Evolutionary conservation across 1,140 invertebrate species (phyloP), one percentile per base, ranked within the genome.

Genomic region (Polyergus mexicanus): DNA sequence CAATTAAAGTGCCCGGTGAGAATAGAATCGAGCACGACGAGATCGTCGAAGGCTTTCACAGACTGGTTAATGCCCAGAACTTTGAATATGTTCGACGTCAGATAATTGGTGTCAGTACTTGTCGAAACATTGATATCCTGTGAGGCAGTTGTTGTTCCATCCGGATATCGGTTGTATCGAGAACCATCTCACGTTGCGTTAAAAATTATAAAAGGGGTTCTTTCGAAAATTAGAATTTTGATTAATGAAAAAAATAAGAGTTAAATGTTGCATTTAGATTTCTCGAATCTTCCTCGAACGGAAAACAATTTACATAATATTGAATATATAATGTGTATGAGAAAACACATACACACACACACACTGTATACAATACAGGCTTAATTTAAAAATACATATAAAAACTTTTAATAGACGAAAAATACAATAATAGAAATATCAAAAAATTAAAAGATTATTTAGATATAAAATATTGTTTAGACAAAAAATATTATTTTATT

Each of bases 81-180:
- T 75, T 75, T 54, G 72, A 84, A 65, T 60, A 60, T 77, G 81
- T 54, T 78, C 76, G 32, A 85, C 54, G 41, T 85, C 84, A 69
- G 77, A 81, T 81, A 78, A 69, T 78, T 76, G 84, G 54, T 60
- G 51, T 69, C 66, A 81, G 54, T 60, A 81, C 41, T 41, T 78
- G 76, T 81, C 76, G 76, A 81, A 80, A 71, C 76, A 74, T 71
- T 44, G 85, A 86, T 84, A 80, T 86, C 47, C 66, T 38, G 32
- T 8, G 56, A 58, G 63, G 76, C 86, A 89, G 77, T 88, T 84
- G 88, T 88, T 86, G 86, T 89, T 87, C 25, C 44, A 51, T 75
- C 22, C 69, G 60, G 69, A 74, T 63, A 84, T 84, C 69, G 44
- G 19, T 76, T 65, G 28, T 76, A 54, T 16, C 28, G 44, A 77